These are phyloP conservation scores for Lasioglossum albipes DNA, from an alignment of 1,140 invertebrate species.

Conservation along the genomic window DNA sequence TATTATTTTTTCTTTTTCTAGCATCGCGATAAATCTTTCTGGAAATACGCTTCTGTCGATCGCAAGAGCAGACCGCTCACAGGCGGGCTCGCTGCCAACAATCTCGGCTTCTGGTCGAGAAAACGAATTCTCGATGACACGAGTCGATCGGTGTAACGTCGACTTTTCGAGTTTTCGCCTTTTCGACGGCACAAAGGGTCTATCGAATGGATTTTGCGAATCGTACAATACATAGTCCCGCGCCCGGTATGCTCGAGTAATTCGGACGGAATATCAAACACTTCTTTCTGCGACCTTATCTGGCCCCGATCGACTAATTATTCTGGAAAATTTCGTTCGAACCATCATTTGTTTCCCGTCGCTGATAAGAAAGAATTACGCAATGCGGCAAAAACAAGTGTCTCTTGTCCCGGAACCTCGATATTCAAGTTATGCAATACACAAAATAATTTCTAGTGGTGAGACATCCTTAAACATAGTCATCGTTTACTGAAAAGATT, in stretches of 20 bases:
- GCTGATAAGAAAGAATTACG: conserved; percentile 16
- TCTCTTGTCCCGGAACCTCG: not conserved
- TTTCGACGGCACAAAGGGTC: no score
- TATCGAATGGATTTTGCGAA: no score
- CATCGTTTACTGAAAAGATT: no score
- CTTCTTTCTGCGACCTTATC: not conserved
- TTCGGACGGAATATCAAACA: not conserved
- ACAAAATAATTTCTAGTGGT: no score
- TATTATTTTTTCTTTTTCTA: not conserved
- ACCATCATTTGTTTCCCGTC: not conserved
- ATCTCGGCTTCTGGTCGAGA: not conserved
- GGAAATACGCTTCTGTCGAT: not conserved
- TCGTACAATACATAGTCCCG: no score
- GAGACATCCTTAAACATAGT: no score
- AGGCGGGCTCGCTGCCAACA: conserved; percentile 11
- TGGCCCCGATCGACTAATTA: not conserved
- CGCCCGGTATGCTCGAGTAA: no score
- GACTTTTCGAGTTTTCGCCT: conserved; percentile 3
- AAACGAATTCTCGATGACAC: conserved; percentile 18
- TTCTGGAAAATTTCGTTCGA: conserved; percentile 17
- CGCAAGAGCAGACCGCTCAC: not conserved
- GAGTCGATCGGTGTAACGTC: not conserved
- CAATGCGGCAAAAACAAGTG: not conserved
- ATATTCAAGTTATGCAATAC: not conserved
- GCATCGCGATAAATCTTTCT: not conserved